Percentiles rank a stretch among this genome's conserved stretches.
These are phyloP conservation scores for Scomberomorus guttatus DNA, from an alignment of 2,797 vertebrate genomes.

Conservation along the genomic window DNA sequence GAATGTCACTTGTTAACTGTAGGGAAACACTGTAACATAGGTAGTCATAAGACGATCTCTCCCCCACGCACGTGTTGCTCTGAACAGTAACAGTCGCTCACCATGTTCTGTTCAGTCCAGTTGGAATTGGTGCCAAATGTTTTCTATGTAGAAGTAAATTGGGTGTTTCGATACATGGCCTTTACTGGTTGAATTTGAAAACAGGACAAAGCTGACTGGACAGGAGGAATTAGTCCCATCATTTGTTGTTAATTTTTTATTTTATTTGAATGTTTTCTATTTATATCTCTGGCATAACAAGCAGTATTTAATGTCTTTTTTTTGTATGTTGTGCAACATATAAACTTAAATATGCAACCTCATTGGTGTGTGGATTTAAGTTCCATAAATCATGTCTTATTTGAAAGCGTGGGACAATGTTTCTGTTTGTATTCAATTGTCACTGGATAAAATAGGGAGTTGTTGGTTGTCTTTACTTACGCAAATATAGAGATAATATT, in stretches of 20 bases:
- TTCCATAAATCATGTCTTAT: slow-evolving; percentile 75
- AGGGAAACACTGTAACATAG: slow-evolving; percentile 73
- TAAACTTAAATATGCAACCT: slow-evolving; percentile 92
- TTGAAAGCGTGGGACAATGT: slow-evolving; percentile 68
- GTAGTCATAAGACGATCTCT: slow-evolving; percentile 72
- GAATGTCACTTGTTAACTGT: slow-evolving; percentile 59
- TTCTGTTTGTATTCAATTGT: slow-evolving; percentile 50
- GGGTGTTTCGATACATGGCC: slow-evolving; percentile 79
- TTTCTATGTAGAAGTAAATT: slow-evolving; percentile 68
- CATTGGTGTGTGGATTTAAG: slow-evolving; percentile 77
- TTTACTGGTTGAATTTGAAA: slow-evolving; percentile 88
- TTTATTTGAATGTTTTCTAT: slow-evolving; percentile 84
- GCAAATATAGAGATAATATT: slow-evolving; percentile 64
- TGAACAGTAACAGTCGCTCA: slow-evolving; percentile 44
- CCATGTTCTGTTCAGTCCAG: slow-evolving; percentile 56
- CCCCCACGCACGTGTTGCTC: slow-evolving; percentile 57
- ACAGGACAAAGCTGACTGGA: slow-evolving; percentile 87
- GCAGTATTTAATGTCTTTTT: slow-evolving; percentile 92
- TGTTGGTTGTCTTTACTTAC: slow-evolving; percentile 55
- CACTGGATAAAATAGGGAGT: slow-evolving; percentile 67
- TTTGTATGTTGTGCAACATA: slow-evolving; percentile 97
- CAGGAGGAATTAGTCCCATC: slow-evolving; percentile 65
- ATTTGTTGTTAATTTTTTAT: slow-evolving; percentile 72
- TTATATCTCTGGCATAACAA: slow-evolving; percentile 86
- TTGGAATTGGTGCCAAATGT: slow-evolving; percentile 80